Conservation (phyloP, 92 coral and sea anemone genomes). For the Blastomussa wellsi region DNA sequence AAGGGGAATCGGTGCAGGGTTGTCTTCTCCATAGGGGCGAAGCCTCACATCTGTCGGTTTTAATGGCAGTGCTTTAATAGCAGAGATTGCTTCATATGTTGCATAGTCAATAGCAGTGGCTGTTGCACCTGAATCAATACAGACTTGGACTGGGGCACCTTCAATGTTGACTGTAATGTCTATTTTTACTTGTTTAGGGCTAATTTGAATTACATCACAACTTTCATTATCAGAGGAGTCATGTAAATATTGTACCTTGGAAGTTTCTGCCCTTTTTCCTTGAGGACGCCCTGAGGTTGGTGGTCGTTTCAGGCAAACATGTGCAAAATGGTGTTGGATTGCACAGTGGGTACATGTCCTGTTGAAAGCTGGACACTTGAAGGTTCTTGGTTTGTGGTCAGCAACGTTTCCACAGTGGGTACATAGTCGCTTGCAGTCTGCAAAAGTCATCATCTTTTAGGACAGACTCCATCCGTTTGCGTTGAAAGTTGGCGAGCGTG, state of each 20-base stretch:
- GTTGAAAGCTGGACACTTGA: background rate
- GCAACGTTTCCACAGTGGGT: background rate
- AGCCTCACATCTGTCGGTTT: slow-evolving; percentile 21
- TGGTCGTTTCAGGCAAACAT: slow-evolving; percentile 20
- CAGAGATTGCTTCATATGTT: slow-evolving; percentile 16
- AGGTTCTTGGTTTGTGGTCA: background rate
- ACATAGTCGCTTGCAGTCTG: background rate
- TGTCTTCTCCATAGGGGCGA: slow-evolving; percentile 24
- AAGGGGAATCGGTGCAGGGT: slow-evolving; percentile 13
- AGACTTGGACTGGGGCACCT: slow-evolving; percentile 41
- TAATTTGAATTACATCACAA: background rate
- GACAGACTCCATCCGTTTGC: background rate
- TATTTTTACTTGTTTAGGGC: background rate
- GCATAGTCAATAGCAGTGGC: slow-evolving; percentile 36
- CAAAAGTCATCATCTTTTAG: slow-evolving; percentile 1
- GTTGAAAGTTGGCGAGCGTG: background rate
- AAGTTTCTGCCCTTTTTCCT: background rate
- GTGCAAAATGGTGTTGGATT: slow-evolving; percentile 3
- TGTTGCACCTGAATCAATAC: slow-evolving; percentile 65
- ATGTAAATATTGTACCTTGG: slow-evolving; percentile 1
- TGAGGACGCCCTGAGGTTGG: background rate
- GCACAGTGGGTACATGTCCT: background rate
- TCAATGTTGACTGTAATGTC: slow-evolving; percentile 9
- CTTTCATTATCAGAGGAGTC: background rate
- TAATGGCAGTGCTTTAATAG: slow-evolving; percentile 10